Base-by-base conservation (phyloP, 2,113 vertebrate genomes). In the Plecotus auritus region DNA sequence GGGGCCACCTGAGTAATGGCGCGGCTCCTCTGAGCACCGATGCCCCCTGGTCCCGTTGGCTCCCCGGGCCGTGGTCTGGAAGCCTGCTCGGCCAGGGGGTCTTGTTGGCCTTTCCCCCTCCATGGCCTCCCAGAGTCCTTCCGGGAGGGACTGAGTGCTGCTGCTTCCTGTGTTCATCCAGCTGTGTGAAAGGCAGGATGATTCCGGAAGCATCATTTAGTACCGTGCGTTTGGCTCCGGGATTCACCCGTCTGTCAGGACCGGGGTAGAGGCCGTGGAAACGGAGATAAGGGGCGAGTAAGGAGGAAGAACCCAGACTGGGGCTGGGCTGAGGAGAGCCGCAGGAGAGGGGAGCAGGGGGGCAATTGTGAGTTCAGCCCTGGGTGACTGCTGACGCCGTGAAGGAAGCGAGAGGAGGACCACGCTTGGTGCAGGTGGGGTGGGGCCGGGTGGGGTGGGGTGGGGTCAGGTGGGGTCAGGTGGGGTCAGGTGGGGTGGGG, bases 291-390 rank as follows among this genome's bases (percentile, higher is more conserved):
- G 70, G 84, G 28, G 35, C 20, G 16, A 20, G 1, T 7, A 11
- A 5, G n/a, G 8, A 37, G 69, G 47, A 42, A 54, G 91, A 37
- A 8, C 4, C 13, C 30, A 20, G 45, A 0, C 77, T 32, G 51
- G 64, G 37, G 70, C 11, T 35, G 56, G 11, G 0, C 17, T 17
- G 61, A 20, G 59, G 76, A 66, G 23, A n/a, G 56, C 28, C 8
- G 40, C 17, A 0, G 40, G 30, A 61, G n/a, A 66, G 45, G 64
- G 9, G 28, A 20, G 18, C 0, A 9, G 0, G 2, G 3, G 35
- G 42, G 16, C 5, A 20, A 0, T 40, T 77, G 5, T 51, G 20
- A 9, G 13, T 26, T 66, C 7, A 17, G 9, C 4, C 5, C 5
- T 0, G 6, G 37, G 81, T 26, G 11, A 26, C 42, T 13, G 5